These are phyloP conservation scores for Scophthalmus maximus DNA, from an alignment of 2,113 vertebrate genomes.

Conservation along the genomic window DNA sequence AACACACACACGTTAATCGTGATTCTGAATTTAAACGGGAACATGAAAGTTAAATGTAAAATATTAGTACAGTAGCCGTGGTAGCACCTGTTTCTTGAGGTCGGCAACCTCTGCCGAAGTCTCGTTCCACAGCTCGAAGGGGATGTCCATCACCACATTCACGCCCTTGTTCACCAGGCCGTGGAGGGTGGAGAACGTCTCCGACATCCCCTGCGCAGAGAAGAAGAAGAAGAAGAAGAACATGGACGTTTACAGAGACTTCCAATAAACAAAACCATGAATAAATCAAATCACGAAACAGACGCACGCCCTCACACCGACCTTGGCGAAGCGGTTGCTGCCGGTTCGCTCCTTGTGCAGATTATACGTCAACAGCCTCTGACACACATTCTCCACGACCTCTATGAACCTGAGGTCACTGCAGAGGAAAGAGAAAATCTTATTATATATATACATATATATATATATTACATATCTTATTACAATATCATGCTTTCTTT, in stretches of 20 bases:
- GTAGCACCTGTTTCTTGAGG: slow-evolving; percentile 95
- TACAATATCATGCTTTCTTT: no score
- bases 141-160: slow-evolving; percentile 99
- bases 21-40: no score
- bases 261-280: background rate
- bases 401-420: slow-evolving; percentile 97
- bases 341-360: slow-evolving; percentile 95
- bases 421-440: background rate
- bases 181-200: slow-evolving; percentile 96
- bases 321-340: slow-evolving; percentile 98
- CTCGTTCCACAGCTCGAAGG: slow-evolving; percentile 98
- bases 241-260: no score
- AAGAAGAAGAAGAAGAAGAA: no score
- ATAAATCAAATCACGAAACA: background rate
- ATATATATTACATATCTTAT: no score
- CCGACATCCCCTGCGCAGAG: slow-evolving; percentile 94
- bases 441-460: no score
- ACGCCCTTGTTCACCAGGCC: slow-evolving; percentile 96
- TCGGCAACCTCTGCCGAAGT: slow-evolving; percentile 97
- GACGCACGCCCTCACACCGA: slow-evolving; percentile 54
- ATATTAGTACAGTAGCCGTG: background rate
- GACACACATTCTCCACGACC: slow-evolving; percentile 95
- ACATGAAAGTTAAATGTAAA: no score
- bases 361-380: slow-evolving; percentile 94
- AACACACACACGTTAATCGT: background rate